phyloP scores from a whole-genome alignment of 2,113 vertebrate species.

The Solea solea region DNA sequence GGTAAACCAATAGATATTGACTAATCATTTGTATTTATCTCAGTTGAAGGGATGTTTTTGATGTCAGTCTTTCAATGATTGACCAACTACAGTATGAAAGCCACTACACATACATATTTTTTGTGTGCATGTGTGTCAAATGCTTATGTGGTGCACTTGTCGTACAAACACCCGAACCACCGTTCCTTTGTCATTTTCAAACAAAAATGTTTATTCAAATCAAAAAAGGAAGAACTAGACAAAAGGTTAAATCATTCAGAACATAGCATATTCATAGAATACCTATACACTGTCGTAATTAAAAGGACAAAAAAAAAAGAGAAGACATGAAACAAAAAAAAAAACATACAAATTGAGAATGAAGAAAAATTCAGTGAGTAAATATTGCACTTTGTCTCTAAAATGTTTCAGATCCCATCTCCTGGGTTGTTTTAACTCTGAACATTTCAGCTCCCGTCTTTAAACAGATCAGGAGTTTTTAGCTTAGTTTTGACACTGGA shows the following conservation, averaged over 20 bases:
- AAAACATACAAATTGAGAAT: conserved; percentile 90
- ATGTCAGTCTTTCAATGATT: not conserved
- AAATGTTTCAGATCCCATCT: conserved; percentile 90
- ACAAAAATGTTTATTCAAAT: conserved; percentile 81
- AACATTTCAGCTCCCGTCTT: conserved; percentile 84
- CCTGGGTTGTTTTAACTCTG: conserved; percentile 59
- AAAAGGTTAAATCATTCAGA: conserved; percentile 93
- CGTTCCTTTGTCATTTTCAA: conserved; percentile 48
- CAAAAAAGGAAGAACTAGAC: conserved; percentile 93
- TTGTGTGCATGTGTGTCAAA: not conserved
- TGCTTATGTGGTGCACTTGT: not conserved
- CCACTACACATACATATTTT: not conserved
- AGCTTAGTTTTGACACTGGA: conserved; percentile 89
- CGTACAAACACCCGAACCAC: not conserved
- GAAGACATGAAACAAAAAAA: conserved; percentile 36
- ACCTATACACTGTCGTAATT: conserved; percentile 91
- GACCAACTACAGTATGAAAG: not conserved
- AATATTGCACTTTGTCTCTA: conserved; percentile 98
- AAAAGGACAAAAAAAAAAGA: conserved; percentile 81
- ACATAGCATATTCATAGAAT: conserved; percentile 90
- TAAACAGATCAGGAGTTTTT: conserved; percentile 82
- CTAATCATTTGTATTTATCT: conserved; percentile 15
- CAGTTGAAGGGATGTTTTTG: not conserved
- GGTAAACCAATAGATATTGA: conserved; percentile 4
- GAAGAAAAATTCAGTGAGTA: conserved; percentile 90